phyloP scores from a whole-genome alignment of 2,888 invertebrate genomes.

The Trileptium ribeirensis region DNA sequence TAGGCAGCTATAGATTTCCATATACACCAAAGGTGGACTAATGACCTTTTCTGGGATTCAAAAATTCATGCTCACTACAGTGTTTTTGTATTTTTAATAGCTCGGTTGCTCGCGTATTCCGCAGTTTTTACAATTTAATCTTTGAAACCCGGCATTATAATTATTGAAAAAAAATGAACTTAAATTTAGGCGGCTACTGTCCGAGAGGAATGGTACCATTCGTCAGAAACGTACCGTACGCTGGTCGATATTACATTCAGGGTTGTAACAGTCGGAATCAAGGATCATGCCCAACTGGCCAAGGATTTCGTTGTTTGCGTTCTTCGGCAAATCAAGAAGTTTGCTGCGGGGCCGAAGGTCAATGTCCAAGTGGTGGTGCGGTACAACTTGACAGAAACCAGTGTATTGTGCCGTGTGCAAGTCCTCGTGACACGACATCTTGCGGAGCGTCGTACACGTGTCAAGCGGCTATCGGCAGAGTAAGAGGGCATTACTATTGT shows the following conservation, averaged over 20 bases:
- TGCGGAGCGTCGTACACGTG: background rate
- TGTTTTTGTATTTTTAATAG: too few species aligned
- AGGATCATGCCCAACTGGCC: background rate
- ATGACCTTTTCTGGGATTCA: too few species aligned
- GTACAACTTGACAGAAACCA: background rate
- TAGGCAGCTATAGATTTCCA: too few species aligned
- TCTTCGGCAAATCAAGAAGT: background rate
- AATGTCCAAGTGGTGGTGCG: background rate
- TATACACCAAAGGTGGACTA: too few species aligned
- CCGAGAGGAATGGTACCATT: background rate
- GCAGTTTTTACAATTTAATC: too few species aligned
- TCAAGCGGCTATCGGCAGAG: background rate
- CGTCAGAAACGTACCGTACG: background rate
- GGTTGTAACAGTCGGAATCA: background rate
- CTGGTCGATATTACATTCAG: background rate
- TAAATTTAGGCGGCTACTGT: conserved; percentile 16
- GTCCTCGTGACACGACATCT: background rate
- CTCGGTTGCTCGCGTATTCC: too few species aligned
- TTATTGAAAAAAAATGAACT: too few species aligned
- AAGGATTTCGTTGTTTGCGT: background rate
- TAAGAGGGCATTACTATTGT: background rate
- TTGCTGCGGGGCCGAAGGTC: background rate
- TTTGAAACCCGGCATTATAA: too few species aligned
- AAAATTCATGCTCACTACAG: too few species aligned
- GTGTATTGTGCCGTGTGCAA: background rate